These are phyloP conservation scores for Petaurus breviceps DNA, from an alignment of 2,113 vertebrate genomes.

Conservation along the genomic window DNA sequence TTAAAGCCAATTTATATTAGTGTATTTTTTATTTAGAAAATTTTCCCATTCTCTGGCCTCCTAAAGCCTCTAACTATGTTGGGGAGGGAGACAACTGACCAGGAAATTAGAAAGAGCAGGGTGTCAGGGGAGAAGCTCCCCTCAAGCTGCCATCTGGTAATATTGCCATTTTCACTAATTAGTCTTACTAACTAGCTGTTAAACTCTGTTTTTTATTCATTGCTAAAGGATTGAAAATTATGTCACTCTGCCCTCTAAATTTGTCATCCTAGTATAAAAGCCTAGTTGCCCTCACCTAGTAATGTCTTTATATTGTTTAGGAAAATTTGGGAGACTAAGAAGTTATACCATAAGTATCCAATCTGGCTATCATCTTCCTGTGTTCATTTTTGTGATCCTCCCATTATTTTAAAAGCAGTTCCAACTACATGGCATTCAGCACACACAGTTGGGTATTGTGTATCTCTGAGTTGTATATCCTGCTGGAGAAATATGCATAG, in stretches of 20 bases:
- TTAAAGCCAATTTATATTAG: background rate
- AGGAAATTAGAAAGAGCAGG: background rate
- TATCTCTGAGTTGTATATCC: background rate
- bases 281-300: background rate
- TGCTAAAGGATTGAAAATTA: background rate
- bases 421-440: background rate
- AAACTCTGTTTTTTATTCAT: background rate
- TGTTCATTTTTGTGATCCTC: slow-evolving; percentile 18
- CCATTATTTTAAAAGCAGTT: slow-evolving; percentile 1
- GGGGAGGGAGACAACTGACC: background rate
- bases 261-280: background rate
- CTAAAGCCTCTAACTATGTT: background rate
- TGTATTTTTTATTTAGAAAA: background rate
- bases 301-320: background rate
- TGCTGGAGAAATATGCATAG: background rate
- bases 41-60: background rate
- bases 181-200: background rate
- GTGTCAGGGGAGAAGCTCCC: background rate
- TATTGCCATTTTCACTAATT: background rate
- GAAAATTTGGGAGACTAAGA: background rate
- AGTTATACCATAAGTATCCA: background rate
- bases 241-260: background rate
- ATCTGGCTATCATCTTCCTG: background rate
- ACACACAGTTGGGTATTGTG: background rate
- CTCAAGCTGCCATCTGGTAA: background rate